Percentiles rank a stretch among this genome's conserved stretches.
Conservation (phyloP, 1,140 invertebrate genomes). For the Protaetia brevitarsis region DNA sequence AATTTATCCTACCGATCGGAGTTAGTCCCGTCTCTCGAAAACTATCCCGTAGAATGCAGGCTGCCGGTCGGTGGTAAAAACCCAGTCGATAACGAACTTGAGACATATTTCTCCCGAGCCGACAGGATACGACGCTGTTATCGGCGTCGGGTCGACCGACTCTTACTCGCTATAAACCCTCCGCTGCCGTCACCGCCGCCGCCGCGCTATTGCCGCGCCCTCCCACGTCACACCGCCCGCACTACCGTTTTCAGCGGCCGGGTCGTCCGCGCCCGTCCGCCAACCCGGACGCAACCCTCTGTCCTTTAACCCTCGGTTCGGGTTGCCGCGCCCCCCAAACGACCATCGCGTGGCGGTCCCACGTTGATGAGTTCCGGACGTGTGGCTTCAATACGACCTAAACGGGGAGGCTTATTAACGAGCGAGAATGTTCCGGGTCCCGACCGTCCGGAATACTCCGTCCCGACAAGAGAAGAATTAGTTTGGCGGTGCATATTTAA, state of each 20-base stretch:
- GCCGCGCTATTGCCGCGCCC: background rate
- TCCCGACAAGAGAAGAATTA: slow-evolving; percentile 4
- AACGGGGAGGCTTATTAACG: slow-evolving; percentile 19
- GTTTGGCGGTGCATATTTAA: slow-evolving; percentile 12
- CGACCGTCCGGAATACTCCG: slow-evolving; percentile 3
- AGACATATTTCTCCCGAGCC: slow-evolving; percentile 18
- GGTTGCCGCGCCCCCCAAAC: background rate
- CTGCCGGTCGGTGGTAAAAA: slow-evolving; percentile 16
- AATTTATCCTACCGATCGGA: background rate
- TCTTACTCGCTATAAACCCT: background rate
- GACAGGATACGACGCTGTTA: slow-evolving; percentile 23
- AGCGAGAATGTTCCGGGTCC: slow-evolving; percentile 17
- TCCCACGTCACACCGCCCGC: background rate
- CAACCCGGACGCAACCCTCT: background rate
- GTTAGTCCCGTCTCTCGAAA: background rate
- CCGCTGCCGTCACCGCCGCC: no score
- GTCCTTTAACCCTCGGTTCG: background rate
- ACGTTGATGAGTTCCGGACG: slow-evolving; percentile 23
- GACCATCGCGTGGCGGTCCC: slow-evolving; percentile 19
- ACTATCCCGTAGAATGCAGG: background rate
- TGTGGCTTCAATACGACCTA: slow-evolving; percentile 18
- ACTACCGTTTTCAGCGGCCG: background rate
- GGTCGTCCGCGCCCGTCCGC: background rate
- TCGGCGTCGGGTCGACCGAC: slow-evolving; percentile 20
- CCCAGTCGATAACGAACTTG: slow-evolving; percentile 18